phyloP scores from a whole-genome alignment of 2,113 vertebrate species.

The Siniperca knerii region DNA sequence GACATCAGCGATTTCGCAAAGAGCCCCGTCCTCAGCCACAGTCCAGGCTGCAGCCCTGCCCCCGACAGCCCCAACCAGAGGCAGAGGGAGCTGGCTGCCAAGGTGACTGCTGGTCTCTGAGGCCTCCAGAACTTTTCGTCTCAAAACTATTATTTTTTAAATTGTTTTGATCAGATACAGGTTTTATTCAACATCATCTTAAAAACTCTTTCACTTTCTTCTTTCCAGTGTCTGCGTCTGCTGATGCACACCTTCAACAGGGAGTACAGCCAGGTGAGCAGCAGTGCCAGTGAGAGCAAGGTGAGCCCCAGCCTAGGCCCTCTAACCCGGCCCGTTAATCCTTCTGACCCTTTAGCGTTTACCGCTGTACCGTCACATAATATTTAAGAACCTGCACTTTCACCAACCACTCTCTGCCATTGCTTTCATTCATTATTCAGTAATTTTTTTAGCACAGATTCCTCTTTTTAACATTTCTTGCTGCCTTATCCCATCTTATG shows the following conservation, averaged over 20 bases:
- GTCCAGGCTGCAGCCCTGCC: slow-evolving; percentile 78
- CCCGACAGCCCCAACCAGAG: slow-evolving; percentile 90
- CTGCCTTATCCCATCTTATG: background rate
- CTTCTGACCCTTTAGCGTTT: slow-evolving; percentile 42
- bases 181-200: background rate
- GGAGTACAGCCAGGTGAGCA: slow-evolving; percentile 97
- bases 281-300: slow-evolving; percentile 99
- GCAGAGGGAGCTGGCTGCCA: slow-evolving; percentile 96
- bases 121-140: background rate
- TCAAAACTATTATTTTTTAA: background rate
- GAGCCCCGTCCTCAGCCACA: slow-evolving; percentile 84
- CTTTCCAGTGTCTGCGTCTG: slow-evolving; percentile 92
- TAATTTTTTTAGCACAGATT: background rate
- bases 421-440: slow-evolving; percentile 28
- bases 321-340: slow-evolving; percentile 62
- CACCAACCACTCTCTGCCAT: background rate
- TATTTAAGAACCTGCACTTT: slow-evolving; percentile 33
- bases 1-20: slow-evolving; percentile 87
- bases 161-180: background rate
- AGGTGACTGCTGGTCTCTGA: slow-evolving; percentile 84
- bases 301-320: slow-evolving; percentile 85
- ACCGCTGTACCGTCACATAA: slow-evolving; percentile 25
- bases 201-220: slow-evolving; percentile 4
- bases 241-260: slow-evolving; percentile 99
- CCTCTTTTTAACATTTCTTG: background rate